Percentiles rank a stretch among this genome's conserved stretches.
phyloP scores from a whole-genome alignment of 2,888 invertebrate species.

The Drosophila merina region DNA sequence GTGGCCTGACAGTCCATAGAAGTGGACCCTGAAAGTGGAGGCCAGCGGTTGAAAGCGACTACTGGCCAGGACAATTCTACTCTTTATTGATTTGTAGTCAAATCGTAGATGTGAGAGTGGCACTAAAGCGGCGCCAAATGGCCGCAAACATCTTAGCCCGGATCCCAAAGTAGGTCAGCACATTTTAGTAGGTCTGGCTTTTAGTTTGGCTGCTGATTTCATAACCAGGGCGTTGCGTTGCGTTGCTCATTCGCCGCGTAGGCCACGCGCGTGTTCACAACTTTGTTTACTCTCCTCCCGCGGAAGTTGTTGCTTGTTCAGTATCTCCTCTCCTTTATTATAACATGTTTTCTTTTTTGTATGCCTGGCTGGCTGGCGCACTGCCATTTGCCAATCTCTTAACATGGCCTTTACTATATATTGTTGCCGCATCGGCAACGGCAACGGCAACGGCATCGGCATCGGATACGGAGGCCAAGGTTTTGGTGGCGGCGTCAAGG shows the following conservation, averaged over 20 bases:
- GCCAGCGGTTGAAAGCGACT: conserved; percentile 29
- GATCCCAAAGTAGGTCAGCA: conserved; percentile 60
- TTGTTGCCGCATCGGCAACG: conserved; percentile 49
- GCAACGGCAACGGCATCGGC: conserved; percentile 25
- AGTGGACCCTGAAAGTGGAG: not conserved
- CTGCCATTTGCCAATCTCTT: conserved; percentile 59
- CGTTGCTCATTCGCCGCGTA: conserved; percentile 53
- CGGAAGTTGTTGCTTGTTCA: conserved; percentile 10
- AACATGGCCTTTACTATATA: conserved; percentile 32
- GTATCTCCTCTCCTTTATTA: conserved; percentile 31
- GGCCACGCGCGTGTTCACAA: conserved; percentile 62
- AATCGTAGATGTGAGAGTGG: conserved; percentile 60
- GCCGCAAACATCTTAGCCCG: conserved; percentile 40
- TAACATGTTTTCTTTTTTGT: conserved; percentile 12
- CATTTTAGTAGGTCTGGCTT: not conserved
- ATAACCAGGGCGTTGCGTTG: conserved; percentile 42
- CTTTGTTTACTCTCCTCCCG: conserved; percentile 52
- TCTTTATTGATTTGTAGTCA: conserved; percentile 76
- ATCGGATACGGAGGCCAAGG: conserved; percentile 65
- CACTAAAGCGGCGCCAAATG: conserved; percentile 73
- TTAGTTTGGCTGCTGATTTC: conserved; percentile 51
- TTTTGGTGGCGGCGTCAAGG: conserved; percentile 74
- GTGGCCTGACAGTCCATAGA: conserved; percentile 63
- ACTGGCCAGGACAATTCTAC: conserved; percentile 7
- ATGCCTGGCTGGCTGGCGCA: conserved; percentile 59